Evolutionary conservation across 1,140 invertebrate species (phyloP), one percentile per base, ranked within the genome.

Genomic region (Drosophila insularis): DNA sequence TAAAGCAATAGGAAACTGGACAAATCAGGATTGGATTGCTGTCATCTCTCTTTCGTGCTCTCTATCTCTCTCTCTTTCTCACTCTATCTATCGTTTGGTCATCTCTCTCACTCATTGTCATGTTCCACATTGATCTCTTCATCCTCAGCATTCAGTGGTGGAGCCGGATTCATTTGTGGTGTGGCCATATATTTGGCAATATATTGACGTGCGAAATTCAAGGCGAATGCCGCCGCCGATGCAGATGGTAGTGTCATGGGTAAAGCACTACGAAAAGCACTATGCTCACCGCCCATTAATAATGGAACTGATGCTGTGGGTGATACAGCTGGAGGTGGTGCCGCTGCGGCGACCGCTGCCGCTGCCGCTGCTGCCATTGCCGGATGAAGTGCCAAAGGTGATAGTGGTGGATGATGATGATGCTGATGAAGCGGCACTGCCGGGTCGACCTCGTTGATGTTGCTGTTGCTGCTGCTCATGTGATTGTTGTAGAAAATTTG

Each of bases 241-340:
- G 78, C 82, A n/a, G 72, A 58, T 10, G 78, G 76, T 37, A 76
- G 23, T 21, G 95, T 55, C 68, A 75, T 69, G 23, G 91, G 61
- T 65, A 87, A 92, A 68, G 95, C 93, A n/a, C 95, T 94, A 56
- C 95, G 95, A 92, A 97, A 97, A 1, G 96, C 96, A 90, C 96
- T 96, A 94, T 97, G 96, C 93, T 97, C 96, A 92, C 96, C 96
- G 89, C 96, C 96, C 96, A 97, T 97, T 90, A 84, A 92, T 92
- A 92, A 92, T 92, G 91, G 91, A 92, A 75, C 86, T 92, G 91
- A 92, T 92, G 90, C 91, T 92, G 90, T 92, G 91, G 71, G 74
- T 91, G 76, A 92, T 80, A 74, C 80, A 78, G 35, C 35, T 11
- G 35, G 35, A 11, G 74, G 74, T 27, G 74, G 60, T 56, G 50